Evolutionary conservation across 2,113 vertebrate species (phyloP).

Genomic region (Thermophis baileyi): DNA sequence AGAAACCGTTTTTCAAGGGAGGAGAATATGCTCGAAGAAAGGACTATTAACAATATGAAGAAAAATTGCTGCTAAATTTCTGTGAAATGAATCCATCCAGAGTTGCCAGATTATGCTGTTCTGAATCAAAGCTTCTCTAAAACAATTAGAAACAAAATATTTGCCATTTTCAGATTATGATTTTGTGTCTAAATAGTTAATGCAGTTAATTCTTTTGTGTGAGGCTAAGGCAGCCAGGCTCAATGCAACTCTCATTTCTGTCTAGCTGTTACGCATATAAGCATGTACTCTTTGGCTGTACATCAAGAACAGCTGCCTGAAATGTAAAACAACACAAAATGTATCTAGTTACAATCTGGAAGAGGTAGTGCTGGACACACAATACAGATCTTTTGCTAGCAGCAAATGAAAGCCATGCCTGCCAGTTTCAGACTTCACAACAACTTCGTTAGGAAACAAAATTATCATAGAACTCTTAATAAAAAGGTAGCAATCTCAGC

Average conservation of each 20-base stretch:
- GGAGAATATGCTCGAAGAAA: neutral
- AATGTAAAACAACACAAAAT: slow-evolving; percentile 34
- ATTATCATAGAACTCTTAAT: neutral
- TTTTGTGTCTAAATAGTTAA: neutral
- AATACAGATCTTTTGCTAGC: slow-evolving; percentile 10
- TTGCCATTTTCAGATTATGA: slow-evolving; percentile 3
- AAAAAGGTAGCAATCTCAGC: neutral
- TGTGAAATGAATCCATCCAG: neutral
- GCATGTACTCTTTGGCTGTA: neutral
- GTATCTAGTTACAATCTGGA: slow-evolving; percentile 31
- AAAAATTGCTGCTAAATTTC: neutral
- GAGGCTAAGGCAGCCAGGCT: neutral
- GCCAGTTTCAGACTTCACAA: slow-evolving; percentile 14
- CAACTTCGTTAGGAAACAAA: neutral
- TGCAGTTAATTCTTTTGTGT: neutral
- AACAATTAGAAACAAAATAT: neutral
- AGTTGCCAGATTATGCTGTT: neutral
- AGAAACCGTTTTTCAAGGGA: neutral
- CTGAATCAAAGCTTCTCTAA: neutral
- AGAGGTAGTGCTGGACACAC: neutral
- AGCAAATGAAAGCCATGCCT: slow-evolving; percentile 12
- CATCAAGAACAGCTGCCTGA: slow-evolving; percentile 31
- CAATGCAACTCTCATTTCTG: neutral
- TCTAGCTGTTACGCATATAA: neutral
- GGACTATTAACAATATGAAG: neutral